phyloP scores from a whole-genome alignment of 2,797 vertebrate genomes.

The Pangasius macronema region DNA sequence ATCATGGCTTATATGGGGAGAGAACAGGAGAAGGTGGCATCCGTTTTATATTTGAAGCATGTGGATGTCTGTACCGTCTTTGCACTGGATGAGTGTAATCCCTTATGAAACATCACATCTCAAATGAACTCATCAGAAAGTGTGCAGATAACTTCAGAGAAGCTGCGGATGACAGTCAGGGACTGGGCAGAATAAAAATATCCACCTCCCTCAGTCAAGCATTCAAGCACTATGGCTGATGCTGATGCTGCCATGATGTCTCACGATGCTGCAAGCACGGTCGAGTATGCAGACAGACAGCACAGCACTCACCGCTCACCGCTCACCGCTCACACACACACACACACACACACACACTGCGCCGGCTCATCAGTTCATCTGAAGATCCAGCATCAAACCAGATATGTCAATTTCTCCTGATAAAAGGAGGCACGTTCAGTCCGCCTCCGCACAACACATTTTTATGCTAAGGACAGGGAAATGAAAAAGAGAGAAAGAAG shows the following conservation, averaged over 20 bases:
- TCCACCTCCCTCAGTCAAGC: background rate
- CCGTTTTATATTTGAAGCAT: background rate
- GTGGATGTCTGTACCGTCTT: background rate
- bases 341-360: conserved; percentile 12
- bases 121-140: conserved; percentile 5
- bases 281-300: conserved; percentile 14
- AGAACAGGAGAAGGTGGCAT: background rate
- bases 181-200: conserved; percentile 16
- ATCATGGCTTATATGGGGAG: background rate
- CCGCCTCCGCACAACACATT: conserved; percentile 30
- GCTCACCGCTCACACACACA: conserved; percentile 14
- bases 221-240: background rate
- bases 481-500: conserved; percentile 14
- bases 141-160: conserved; percentile 3
- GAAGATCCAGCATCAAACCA: conserved; percentile 21
- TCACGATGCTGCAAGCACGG: conserved; percentile 6
- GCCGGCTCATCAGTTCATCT: conserved; percentile 33
- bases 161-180: background rate
- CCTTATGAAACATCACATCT: background rate
- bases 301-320: conserved; percentile 27
- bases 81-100: background rate
- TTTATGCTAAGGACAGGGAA: conserved; percentile 34
- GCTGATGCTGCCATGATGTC: conserved; percentile 1
- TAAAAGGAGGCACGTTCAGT: conserved; percentile 17
- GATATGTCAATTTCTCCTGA: conserved; percentile 36